phyloP scores from a whole-genome alignment of 2,888 invertebrate genomes.

The Eristalis intricaria region DNA sequence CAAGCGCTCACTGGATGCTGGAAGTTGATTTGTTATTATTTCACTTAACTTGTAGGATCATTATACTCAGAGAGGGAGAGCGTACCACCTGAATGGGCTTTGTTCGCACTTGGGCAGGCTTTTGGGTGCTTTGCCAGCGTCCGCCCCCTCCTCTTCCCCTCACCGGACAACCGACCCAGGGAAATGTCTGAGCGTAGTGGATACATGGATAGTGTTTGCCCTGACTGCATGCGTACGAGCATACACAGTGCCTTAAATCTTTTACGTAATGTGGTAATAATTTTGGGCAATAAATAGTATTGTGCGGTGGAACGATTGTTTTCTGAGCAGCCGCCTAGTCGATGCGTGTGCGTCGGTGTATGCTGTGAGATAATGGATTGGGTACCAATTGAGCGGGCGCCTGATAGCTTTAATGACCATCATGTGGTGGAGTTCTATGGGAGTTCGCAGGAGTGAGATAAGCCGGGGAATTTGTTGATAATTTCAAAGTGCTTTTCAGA shows the following conservation, averaged over 20 bases:
- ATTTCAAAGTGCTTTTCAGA: slow-evolving; percentile 55
- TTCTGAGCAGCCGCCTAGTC: slow-evolving; percentile 38
- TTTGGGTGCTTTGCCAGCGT: not conserved
- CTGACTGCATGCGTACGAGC: slow-evolving; percentile 27
- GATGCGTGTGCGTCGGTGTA: slow-evolving; percentile 34
- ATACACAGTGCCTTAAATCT: slow-evolving; percentile 60
- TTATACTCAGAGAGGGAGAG: slow-evolving; percentile 55
- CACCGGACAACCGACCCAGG: not conserved
- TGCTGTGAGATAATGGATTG: slow-evolving; percentile 55
- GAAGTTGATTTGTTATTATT: slow-evolving; percentile 72
- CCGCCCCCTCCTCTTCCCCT: not conserved
- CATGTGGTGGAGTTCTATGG: slow-evolving; percentile 19
- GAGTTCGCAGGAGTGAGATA: slow-evolving; percentile 52
- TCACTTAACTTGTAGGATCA: slow-evolving; percentile 72
- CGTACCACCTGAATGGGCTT: slow-evolving; percentile 66
- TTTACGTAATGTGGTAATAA: slow-evolving; percentile 71
- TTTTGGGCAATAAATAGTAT: slow-evolving; percentile 71
- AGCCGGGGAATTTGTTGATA: slow-evolving; percentile 66
- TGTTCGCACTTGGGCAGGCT: slow-evolving; percentile 31
- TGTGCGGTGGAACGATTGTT: slow-evolving; percentile 67
- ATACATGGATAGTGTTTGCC: slow-evolving; percentile 9
- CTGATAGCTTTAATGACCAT: slow-evolving; percentile 49
- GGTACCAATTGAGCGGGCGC: slow-evolving; percentile 60
- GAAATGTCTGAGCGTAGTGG: slow-evolving; percentile 36
- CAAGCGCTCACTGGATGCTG: slow-evolving; percentile 62